Base-by-base conservation (phyloP, 1,140 invertebrate species). In the Euura saliciscinereae region DNA sequence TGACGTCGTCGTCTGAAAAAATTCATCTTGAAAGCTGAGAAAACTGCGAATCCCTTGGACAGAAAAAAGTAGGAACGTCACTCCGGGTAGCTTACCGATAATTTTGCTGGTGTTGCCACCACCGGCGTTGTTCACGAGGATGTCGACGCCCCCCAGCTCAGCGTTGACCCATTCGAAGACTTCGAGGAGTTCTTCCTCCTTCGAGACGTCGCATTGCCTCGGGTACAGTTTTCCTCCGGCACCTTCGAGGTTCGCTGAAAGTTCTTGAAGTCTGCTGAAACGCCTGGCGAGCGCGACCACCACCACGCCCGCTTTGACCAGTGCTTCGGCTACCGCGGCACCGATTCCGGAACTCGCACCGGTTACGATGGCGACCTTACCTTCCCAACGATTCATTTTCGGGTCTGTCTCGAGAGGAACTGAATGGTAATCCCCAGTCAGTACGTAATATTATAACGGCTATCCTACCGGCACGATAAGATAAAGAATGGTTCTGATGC, bases 121-220 rank as follows among this genome's bases (percentile, higher is more conserved):
- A 2, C 92, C 94, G 3, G 94, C 94, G 80, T 93, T 94, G 79
- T 95, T 96, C 44, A 96, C 86, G 66, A 94, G 85, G 2, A 95
- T 85, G 78, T 94, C 90, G 2, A 94, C 86, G 11, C 91, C 90
- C 4, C 91, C 92, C 45, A 92, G 83, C 2, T 89, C 88, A 7
- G 88, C 81, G 65, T 90, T 88, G 10, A 91, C 88, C 88, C 89
- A 91, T 71, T 90, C 79, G 78, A 96, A 95, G 65, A 92, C 90
- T 13, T 85, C 83, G 8, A 90, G 78, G 64, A 96, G 90, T 0
- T 94, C 91, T 2, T 90, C 87, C 78, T 91, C 90, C n/a, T 91
- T 90, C 2, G 86, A 85, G 2, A 96, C 79, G 80, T 96, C 94
- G 77, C 91, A 93, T 74, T 90, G 81, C 8, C 90, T 71, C 0